These are phyloP conservation scores for Hirtodrosophila alboralis DNA, from an alignment of 2,888 invertebrate species.

Conservation along the genomic window DNA sequence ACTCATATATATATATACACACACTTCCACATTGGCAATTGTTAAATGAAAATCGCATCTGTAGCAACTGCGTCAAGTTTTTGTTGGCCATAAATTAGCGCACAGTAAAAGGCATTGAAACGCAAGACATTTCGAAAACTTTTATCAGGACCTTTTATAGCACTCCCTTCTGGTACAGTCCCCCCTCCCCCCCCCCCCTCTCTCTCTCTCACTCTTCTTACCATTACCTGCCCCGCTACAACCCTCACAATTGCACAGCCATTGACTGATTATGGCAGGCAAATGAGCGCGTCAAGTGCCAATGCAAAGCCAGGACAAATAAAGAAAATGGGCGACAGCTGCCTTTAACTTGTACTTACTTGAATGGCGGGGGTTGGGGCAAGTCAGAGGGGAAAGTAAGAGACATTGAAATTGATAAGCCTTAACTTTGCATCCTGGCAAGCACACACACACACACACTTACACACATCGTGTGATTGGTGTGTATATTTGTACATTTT, in stretches of 20 bases:
- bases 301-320: constrained; percentile 26
- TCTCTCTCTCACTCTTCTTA: neutral
- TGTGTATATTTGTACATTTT: constrained; percentile 57
- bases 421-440: constrained; percentile 35
- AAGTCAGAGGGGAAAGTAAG: constrained; percentile 7
- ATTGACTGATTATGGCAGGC: constrained; percentile 65
- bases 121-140: constrained; percentile 55
- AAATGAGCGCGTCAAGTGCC: constrained; percentile 62
- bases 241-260: constrained; percentile 19
- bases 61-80: constrained; percentile 32
- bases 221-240: no score
- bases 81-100: constrained; percentile 64
- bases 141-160: constrained; percentile 64
- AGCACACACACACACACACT: constrained; percentile 11
- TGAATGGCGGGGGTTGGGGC: no score
- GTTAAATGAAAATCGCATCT: constrained; percentile 42
- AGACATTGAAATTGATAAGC: constrained; percentile 68
- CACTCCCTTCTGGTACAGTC: constrained; percentile 6
- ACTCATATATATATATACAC: neutral
- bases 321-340: neutral
- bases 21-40: constrained; percentile 27
- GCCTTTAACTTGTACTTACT: no score
- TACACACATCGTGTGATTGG: constrained; percentile 21
- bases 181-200: neutral
- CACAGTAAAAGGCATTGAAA: constrained; percentile 50